phyloP scores from a whole-genome alignment of 2,113 vertebrate species.

The Prunella himalayana region DNA sequence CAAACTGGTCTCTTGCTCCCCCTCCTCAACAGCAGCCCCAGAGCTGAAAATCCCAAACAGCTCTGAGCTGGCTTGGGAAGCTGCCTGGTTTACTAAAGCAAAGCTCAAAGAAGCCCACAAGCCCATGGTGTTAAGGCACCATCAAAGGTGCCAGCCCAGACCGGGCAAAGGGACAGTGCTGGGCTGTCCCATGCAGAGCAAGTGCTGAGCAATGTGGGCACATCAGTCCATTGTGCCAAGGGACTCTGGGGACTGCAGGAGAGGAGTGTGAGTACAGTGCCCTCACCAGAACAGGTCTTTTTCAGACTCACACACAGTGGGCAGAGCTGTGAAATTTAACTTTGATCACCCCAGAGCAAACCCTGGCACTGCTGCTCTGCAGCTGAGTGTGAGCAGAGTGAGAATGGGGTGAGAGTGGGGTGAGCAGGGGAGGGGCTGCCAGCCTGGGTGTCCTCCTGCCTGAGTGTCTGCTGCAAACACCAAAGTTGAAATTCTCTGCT shows the following conservation, averaged over 20 bases:
- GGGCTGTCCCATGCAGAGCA: rapidly evolving
- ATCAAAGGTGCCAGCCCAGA: not conserved
- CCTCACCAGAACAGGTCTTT: not conserved
- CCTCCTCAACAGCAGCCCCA: not conserved
- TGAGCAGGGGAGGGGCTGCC: not conserved
- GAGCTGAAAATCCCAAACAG: not conserved
- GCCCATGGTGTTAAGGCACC: not conserved
- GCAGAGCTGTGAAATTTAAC: not conserved
- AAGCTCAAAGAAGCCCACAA: not conserved
- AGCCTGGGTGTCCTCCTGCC: not conserved
- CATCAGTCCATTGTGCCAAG: rapidly evolving
- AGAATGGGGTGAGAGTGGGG: not conserved
- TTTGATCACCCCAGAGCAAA: not conserved
- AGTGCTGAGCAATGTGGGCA: not conserved
- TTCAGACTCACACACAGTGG: rapidly evolving
- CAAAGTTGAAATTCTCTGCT: not conserved
- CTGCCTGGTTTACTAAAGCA: rapidly evolving
- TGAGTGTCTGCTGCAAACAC: not conserved
- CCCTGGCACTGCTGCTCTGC: not conserved
- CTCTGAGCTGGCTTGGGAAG: not conserved
- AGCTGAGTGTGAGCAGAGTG: not conserved
- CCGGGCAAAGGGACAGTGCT: not conserved
- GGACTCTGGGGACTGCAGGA: not conserved
- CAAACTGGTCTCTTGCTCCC: not conserved
- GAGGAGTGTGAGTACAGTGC: not conserved